Base-by-base conservation (phyloP, 1,140 invertebrate genomes). In the Lamellibrachia luymesi region DNA sequence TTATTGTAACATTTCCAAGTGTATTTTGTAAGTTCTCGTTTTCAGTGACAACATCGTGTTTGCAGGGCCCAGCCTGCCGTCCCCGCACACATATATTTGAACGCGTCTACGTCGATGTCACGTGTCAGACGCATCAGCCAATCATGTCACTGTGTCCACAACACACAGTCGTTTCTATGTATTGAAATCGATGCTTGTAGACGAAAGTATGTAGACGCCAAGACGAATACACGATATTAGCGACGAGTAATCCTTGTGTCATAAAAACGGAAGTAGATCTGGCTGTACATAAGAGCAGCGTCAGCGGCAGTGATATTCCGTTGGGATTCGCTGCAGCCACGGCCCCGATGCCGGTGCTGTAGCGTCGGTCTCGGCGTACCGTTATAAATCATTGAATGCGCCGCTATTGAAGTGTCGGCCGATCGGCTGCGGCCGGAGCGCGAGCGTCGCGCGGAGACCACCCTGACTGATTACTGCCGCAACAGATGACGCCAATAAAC, bases 381-480 rank as follows among this genome's bases (percentile, higher is more conserved):
- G 64, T 80, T 80, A 80, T 80, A 80, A 80, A 80, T 80, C 64
- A 80, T 80, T 80, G 64, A 80, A 80, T 80, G 64, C 64, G 64
- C 64, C 13, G 64, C 8, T 80, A 80, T 8, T 80, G 64, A 80
- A 80, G 64, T 80, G 64, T 80, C 64, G 64, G 64, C 17, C 64
- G 64, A 22, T 80, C 64, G 64, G 64, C 64, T 80, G 64, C 64
- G 64, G 64, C 17, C 64, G 8, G 64, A 22, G 64, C 64, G 64
- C 17, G 64, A 22, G 64, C 64, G 64, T 80, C 64, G 64, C 64
- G 64, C 64, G 64, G 64, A 80, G 64, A 80, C 64, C 64, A 22
- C 5, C 64, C 64, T 80, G 64, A 80, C 64, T 80, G 64, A 80
- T 80, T 80, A 80, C 64, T 22, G 64, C 64, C 64, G 64, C 64